These are phyloP conservation scores for Murina feae DNA, from an alignment of 2,113 vertebrate species.

Conservation along the genomic window DNA sequence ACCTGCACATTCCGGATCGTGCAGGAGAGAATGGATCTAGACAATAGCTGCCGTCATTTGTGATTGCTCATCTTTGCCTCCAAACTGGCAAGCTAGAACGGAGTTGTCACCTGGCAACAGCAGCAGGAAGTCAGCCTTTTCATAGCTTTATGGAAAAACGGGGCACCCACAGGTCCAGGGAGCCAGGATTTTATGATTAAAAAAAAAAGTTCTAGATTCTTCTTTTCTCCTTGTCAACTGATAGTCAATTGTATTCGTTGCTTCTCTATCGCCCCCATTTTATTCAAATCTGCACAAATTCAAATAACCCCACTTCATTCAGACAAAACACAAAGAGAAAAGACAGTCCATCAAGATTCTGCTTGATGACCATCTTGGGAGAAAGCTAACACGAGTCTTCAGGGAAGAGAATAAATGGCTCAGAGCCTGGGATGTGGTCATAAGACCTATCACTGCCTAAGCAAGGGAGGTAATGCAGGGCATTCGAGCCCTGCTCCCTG, in stretches of 20 bases:
- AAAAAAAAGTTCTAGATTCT: background rate
- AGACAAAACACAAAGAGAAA: conserved; percentile 42
- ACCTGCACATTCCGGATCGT: background rate
- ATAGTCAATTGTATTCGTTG: background rate
- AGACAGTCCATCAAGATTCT: conserved; percentile 32
- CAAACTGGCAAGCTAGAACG: background rate
- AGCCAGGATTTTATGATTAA: background rate
- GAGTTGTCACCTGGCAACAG: background rate
- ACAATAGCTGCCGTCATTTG: background rate
- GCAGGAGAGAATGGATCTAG: background rate
- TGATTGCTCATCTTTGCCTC: background rate
- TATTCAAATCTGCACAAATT: background rate
- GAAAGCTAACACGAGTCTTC: background rate
- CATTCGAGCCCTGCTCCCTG: background rate
- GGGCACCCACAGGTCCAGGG: background rate
- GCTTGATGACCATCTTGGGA: conserved; percentile 37
- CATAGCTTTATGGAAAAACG: background rate
- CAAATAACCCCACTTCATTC: conserved; percentile 30
- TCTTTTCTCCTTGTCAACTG: background rate
- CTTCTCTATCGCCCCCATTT: background rate
- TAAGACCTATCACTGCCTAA: background rate
- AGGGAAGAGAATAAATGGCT: conserved; percentile 34
- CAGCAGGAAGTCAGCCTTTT: background rate
- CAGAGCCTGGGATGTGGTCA: background rate
- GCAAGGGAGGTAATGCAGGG: background rate